Conservation (phyloP, 1,140 invertebrate species). For the Himalopsyche phryganea region DNA sequence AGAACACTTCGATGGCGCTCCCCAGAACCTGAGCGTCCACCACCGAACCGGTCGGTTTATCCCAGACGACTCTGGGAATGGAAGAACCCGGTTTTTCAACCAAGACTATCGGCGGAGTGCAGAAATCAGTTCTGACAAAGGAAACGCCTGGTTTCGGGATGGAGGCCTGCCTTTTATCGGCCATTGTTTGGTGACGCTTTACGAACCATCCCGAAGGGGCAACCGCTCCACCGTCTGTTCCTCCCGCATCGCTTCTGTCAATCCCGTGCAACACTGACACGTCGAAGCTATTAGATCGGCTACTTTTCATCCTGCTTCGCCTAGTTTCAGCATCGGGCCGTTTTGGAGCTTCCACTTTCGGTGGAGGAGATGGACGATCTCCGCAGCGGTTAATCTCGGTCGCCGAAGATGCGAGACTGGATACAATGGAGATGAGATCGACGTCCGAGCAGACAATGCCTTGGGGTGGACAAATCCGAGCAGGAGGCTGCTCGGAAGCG, state of each 20-base stretch:
- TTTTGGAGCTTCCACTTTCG: conserved; percentile 20
- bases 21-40: conserved; percentile 75
- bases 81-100: conserved; percentile 28
- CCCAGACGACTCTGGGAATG: conserved; percentile 61
- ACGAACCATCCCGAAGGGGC: conserved; percentile 69
- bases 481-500: conserved; percentile 63
- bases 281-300: conserved; percentile 77
- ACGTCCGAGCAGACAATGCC: conserved; percentile 76
- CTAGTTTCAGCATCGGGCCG: conserved; percentile 43
- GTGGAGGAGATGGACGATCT: conserved; percentile 39
- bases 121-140: neutral
- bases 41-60: conserved; percentile 66
- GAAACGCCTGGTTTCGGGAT: conserved; percentile 32
- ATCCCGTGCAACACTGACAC: conserved; percentile 65
- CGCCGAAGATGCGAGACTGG: conserved; percentile 73
- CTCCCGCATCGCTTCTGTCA: conserved; percentile 38
- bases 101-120: neutral
- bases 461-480: conserved; percentile 41
- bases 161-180: conserved; percentile 57
- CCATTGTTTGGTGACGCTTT: conserved; percentile 68
- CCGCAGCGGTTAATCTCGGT: conserved; percentile 70
- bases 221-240: conserved; percentile 47
- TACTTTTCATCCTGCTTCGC: conserved; percentile 56
- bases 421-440: conserved; percentile 73
- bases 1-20: conserved; percentile 76